Base-by-base conservation (phyloP, 2,113 vertebrate genomes). In the Dendropsophus ebraccatus region DNA sequence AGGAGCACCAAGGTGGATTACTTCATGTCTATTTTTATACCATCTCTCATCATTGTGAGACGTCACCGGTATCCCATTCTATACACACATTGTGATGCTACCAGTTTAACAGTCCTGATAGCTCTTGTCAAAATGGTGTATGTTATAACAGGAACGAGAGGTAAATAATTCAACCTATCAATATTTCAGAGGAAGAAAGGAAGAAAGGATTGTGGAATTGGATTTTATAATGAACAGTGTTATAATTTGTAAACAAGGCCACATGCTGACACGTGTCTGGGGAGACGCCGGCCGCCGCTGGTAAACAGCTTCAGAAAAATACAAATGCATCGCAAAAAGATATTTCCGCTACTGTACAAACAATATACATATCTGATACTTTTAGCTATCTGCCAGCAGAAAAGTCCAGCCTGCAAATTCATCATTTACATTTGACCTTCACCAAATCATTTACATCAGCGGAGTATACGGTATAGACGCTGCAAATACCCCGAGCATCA, bases 241-340 rank as follows among this genome's bases (percentile, higher is more conserved):
- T 56, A 54, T 58, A 58, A 58, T 79, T 58, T 79, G 50, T 56
- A 58, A 79, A 58, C 35, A 41, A 56, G 77, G 30, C 77, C 77
- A 56, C 77, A 79, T 79, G 77, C 77, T 79, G 77, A 21, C 77
- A 79, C 52, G 2, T 37, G 77, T 79, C 77, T 79, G 30, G 77
- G 52, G 25, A 37, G 30, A 79, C 60, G 77, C 25, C 37, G 77
- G 58, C 58, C 32, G 32, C 58, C 32, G 32, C 65, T 10, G 65
- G 65, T 65, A 30, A 65, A 30, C 60, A 30, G 60, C 60, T 65
- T 30, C 5, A 65, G 13, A 65, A 10, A 69, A 35, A 69, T 37
- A 69, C 65, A 69, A 69, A 69, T 69, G 65, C 65, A 14, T 3
- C 1, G 65, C 1, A 16, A 35, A 35, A 37, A 69, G 32, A 69